Base-by-base conservation (phyloP, 2,888 invertebrate genomes). In the Candidula unifasciata region DNA sequence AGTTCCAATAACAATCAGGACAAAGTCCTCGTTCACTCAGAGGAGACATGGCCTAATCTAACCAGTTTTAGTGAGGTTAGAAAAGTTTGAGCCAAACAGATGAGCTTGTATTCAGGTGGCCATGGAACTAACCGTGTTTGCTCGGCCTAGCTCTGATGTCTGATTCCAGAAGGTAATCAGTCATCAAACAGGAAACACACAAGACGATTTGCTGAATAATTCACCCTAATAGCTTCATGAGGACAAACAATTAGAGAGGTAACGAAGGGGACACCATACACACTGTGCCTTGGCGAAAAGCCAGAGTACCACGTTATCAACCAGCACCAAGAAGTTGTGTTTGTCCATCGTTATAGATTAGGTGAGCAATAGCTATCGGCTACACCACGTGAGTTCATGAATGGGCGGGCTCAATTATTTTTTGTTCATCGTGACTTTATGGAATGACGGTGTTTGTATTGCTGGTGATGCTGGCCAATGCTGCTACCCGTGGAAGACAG, bases 191-290 rank as follows among this genome's bases (percentile, higher is more conserved):
- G 27, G 30, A 33, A 3, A 78, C 64, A 78, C 35, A 78, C 78
- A 78, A 35, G 30, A 78, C 64, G 64, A 64, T 60, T 78, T 78
- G 35, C 37, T 77, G 64, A 78, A 78, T 78, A 64, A 78, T 78
- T 78, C 78, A 78, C 78, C 35, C 37, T 78, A 78, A 64, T 78
- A 77, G 77, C 33, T 77, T 57, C 77, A 24, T 30, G 33, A 13
- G 27, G 35, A 78, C 78, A 78, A 78, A 78, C 77, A 78, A n/a
- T 64, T 13, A 52, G 71, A 71, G 71, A 73, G 73, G 73, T 73
- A 44, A 27, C 21, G 74, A 54, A 27, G 74, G n/a, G 52, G 0
- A n/a, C 44, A 27, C 27, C 10, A 21, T 54, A 30, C 52, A 74
- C 52, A 74, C 54, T 54, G 18, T 27, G 52, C 73, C 54, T 30